Conservation (phyloP, 2,797 vertebrate species). For the Neoniphon sammara region DNA sequence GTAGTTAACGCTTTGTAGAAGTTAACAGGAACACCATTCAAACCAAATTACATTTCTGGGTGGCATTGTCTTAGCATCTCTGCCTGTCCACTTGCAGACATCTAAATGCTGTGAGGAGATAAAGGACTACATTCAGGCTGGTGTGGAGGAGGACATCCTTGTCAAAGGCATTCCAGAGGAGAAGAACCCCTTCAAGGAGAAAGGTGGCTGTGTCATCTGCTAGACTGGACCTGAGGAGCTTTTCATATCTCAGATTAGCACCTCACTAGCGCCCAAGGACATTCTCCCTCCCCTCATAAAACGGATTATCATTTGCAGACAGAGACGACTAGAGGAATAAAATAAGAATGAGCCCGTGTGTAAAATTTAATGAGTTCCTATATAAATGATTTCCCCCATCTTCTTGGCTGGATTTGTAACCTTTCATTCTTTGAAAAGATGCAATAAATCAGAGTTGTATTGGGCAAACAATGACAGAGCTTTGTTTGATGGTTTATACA, state of each 20-base stretch:
- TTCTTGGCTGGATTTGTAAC: constrained; percentile 53
- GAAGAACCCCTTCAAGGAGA: constrained; percentile 98
- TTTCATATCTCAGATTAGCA: constrained; percentile 70
- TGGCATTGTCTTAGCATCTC: constrained; percentile 2
- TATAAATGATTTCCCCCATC: constrained; percentile 60
- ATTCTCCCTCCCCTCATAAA: constrained; percentile 51
- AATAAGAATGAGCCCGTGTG: constrained; percentile 52
- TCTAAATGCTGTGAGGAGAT: constrained; percentile 98
- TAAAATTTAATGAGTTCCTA: constrained; percentile 48
- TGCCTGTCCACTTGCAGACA: constrained; percentile 80
- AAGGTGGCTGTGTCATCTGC: constrained; percentile 94
- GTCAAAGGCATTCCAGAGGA: constrained; percentile 96
- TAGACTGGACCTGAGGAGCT: constrained; percentile 80
- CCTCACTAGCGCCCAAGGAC: constrained; percentile 66
- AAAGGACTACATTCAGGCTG: constrained; percentile 92
- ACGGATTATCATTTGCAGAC: constrained; percentile 67
- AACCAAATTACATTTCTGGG: not conserved
- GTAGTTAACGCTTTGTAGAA: not conserved
- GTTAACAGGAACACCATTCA: not conserved
- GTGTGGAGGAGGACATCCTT: constrained; percentile 90
- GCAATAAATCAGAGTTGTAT: constrained; percentile 67
- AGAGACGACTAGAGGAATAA: constrained; percentile 61
- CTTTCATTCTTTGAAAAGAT: constrained; percentile 52
- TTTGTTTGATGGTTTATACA: constrained; percentile 46
- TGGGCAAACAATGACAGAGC: constrained; percentile 51